A percentile compares a stretch with the other conserved stretches of the same genome.
These are phyloP conservation scores for Carcina quercana DNA, from an alignment of 2,888 invertebrate species.

Conservation along the genomic window DNA sequence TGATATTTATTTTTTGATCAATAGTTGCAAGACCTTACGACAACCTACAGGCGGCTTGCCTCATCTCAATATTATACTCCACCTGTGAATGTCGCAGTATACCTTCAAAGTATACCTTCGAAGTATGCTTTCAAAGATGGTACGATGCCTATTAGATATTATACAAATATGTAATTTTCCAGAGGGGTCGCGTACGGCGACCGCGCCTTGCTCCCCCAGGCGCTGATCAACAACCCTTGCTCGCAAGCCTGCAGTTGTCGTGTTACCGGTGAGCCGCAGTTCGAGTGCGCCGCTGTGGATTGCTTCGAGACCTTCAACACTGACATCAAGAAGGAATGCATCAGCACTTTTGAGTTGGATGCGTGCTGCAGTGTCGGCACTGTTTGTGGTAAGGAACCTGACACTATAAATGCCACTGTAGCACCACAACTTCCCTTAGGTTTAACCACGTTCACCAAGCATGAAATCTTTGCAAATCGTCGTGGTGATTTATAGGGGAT, in stretches of 20 bases:
- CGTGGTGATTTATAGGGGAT: too few species aligned
- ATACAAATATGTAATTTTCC: too few species aligned
- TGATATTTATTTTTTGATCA: too few species aligned
- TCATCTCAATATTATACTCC: too few species aligned
- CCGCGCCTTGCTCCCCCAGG: constrained; percentile 41
- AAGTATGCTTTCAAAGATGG: too few species aligned
- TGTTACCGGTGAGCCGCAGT: constrained; percentile 32
- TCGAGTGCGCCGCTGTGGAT: constrained; percentile 60
- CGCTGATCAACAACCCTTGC: constrained; percentile 46
- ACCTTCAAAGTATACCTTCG: too few species aligned
- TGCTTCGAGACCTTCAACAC: constrained; percentile 50
- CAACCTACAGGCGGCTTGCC: too few species aligned
- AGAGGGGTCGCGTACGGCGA: constrained; percentile 49
- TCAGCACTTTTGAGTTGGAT: constrained; percentile 46
- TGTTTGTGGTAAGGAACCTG: constrained; percentile 47
- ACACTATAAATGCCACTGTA: neutral
- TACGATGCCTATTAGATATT: too few species aligned
- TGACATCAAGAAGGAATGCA: constrained; percentile 45
- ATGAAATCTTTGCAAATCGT: too few species aligned
- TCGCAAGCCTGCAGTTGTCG: constrained; percentile 52
- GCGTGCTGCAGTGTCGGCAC: constrained; percentile 52
- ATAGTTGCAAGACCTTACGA: too few species aligned
- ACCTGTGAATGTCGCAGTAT: too few species aligned
- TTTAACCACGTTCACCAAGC: too few species aligned
- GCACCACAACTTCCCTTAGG: neutral